Base-by-base conservation (phyloP, 2,113 vertebrate genomes). In the Gambusia holbrooki region DNA sequence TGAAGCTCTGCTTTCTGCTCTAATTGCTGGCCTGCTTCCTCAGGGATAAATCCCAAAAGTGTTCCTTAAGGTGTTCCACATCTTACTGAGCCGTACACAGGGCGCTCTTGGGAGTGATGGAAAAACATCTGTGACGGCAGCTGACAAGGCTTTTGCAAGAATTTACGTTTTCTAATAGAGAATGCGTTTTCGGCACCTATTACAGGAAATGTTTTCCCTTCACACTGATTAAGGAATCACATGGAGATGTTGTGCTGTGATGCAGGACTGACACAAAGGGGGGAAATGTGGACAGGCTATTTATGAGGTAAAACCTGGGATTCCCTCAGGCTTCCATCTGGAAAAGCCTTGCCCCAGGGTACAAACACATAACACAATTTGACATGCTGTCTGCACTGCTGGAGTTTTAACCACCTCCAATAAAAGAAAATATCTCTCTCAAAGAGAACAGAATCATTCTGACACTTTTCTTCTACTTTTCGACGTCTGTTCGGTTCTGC, bases 11-110 rank as follows among this genome's bases (percentile, higher is more conserved):
- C 48, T 58, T 64, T 73, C 78, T 79, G 79, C 74, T 82, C 77
- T 92, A 88, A 91, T 88, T 89, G 78, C 72, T 73, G 35, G 74
- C 79, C 33, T 79, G 73, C 74, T 37, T 84, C 76, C 82, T 73
- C 73, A 35, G 51, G 68, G 66, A 76, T 82, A 79, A 83, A 84
- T 90, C 85, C 76, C 51, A n/a, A 68, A 32, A 30, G 51, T 3
- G 67, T 54, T 85, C 78, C 79, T 78, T 45, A 17, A 79, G 66
- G 80, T 61, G 15, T 77, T 74, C 75, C 70, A 77, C 60, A 51
- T 85, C 82, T 76, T 74, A 80, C 80, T 76, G 74, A 42, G 61
- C 40, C 33, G 13, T 70, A 69, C 77, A 86, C 69, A 48, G 66
- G 71, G 64, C 65, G 71, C 79, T 74, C 71, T 62, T 35, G 66